Conservation (phyloP, 2,113 vertebrate species). For the Rhizomys pruinosus region DNA sequence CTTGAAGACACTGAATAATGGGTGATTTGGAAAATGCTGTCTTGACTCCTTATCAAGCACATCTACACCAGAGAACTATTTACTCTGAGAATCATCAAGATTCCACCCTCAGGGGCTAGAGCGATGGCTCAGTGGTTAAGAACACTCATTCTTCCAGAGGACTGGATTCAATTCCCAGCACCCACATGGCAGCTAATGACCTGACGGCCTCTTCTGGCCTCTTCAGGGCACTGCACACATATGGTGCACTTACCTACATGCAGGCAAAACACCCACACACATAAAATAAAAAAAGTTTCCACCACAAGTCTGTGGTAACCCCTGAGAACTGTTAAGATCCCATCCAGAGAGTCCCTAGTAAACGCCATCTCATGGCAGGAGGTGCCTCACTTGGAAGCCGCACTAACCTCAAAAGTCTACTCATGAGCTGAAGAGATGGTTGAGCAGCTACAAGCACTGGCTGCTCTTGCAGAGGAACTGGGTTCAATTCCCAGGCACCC, state of each 20-base stretch:
- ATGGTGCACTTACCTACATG: too few relatives aligned
- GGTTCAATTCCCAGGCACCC: too few relatives aligned
- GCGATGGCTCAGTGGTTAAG: too few relatives aligned
- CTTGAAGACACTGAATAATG: slow-evolving; percentile 72
- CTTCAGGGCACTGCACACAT: too few relatives aligned
- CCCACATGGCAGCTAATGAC: too few relatives aligned
- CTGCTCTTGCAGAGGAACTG: too few relatives aligned
- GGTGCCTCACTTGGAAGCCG: slow-evolving; percentile 40
- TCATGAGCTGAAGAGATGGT: background rate
- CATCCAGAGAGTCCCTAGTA: slow-evolving; percentile 18
- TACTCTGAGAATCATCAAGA: slow-evolving; percentile 32
- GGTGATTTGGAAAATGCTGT: slow-evolving; percentile 75
- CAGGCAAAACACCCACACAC: too few relatives aligned
- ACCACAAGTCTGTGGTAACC: background rate
- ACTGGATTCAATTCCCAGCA: too few relatives aligned
- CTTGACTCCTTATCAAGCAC: slow-evolving; percentile 70
- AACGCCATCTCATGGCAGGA: slow-evolving; percentile 3
- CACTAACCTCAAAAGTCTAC: slow-evolving; percentile 25
- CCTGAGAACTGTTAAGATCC: slow-evolving; percentile 9
- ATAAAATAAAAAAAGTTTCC: too few relatives aligned
- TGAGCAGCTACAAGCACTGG: too few relatives aligned
- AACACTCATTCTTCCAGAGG: too few relatives aligned
- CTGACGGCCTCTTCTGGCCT: too few relatives aligned
- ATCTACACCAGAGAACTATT: slow-evolving; percentile 62
- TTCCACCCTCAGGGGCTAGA: background rate